Percentiles rank a stretch among this genome's conserved stretches.
Conservation (phyloP, 2,797 vertebrate species). For the Ispidina picta region DNA sequence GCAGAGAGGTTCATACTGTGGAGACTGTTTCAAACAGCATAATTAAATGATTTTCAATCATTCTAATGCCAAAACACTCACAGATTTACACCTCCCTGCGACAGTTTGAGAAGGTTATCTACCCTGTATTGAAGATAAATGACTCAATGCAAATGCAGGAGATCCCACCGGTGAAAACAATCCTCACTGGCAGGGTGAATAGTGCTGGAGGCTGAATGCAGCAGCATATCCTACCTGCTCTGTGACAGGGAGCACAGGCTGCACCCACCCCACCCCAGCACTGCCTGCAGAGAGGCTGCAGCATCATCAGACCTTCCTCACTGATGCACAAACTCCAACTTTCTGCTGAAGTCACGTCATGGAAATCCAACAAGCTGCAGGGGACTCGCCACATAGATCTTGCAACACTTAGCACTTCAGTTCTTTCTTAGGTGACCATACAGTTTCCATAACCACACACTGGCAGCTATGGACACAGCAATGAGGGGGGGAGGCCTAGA, state of each 20-base stretch:
- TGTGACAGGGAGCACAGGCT: too few species aligned
- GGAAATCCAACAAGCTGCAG: neutral
- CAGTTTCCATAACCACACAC: rapidly evolving
- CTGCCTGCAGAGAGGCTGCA: neutral
- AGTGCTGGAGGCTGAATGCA: neutral
- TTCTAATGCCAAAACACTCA: neutral
- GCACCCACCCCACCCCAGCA: rapidly evolving
- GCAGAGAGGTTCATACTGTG: neutral
- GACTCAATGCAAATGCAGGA: neutral
- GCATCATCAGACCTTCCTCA: neutral
- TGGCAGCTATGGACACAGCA: neutral
- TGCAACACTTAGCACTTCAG: neutral
- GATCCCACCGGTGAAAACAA: neutral
- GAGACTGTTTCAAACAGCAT: neutral
- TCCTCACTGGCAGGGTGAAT: neutral
- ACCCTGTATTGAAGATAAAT: neutral
- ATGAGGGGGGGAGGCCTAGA: neutral
- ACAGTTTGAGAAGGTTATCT: neutral
- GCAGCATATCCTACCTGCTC: neutral
- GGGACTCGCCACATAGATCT: neutral
- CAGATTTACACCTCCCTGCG: neutral
- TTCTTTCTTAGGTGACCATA: neutral
- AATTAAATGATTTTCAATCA: constrained; percentile 23
- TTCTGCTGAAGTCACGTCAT: neutral
- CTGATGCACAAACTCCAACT: rapidly evolving